Evolutionary conservation across 1,140 invertebrate genomes (phyloP).

Genomic region (Orius laevigatus): DNA sequence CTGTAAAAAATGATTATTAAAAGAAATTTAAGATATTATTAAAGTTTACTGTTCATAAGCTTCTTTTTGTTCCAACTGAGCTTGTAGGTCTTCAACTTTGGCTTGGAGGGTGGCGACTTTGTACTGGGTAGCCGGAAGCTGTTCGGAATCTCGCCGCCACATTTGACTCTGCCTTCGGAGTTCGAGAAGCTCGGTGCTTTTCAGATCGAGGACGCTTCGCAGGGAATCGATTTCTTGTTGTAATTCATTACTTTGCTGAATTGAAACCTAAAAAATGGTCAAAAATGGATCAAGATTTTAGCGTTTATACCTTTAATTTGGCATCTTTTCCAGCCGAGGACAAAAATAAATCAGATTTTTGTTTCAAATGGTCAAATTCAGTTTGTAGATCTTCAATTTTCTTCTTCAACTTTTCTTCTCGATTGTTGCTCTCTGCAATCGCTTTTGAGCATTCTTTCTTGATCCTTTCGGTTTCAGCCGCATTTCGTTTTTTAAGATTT

Average conservation of each 20-base stretch:
- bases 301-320: slow-evolving; percentile 21
- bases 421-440: slow-evolving; percentile 18
- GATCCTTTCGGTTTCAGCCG: slow-evolving; percentile 7
- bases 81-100: slow-evolving; percentile 47
- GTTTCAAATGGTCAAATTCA: slow-evolving; percentile 24
- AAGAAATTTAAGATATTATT: not conserved
- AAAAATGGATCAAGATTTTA: slow-evolving; percentile 20
- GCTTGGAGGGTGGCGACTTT: slow-evolving; percentile 40
- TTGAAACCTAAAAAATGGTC: slow-evolving; percentile 25
- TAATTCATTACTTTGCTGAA: slow-evolving; percentile 27
- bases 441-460: slow-evolving; percentile 1
- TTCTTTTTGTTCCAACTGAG: slow-evolving; percentile 41
- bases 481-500: slow-evolving; percentile 8
- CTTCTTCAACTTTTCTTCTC: slow-evolving; percentile 24
- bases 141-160: slow-evolving; percentile 34
- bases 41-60: slow-evolving; percentile 35
- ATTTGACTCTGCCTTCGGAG: slow-evolving; percentile 43
- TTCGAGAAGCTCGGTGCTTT: slow-evolving; percentile 50
- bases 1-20: slow-evolving; percentile 26
- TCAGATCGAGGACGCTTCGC: slow-evolving; percentile 54
- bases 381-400: slow-evolving; percentile 22
- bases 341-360: slow-evolving; percentile 21
- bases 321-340: slow-evolving; percentile 23
- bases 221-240: slow-evolving; percentile 53
- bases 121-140: slow-evolving; percentile 34